Base-by-base conservation (phyloP, 92 coral and sea anemone genomes). In the Siderastrea radians region DNA sequence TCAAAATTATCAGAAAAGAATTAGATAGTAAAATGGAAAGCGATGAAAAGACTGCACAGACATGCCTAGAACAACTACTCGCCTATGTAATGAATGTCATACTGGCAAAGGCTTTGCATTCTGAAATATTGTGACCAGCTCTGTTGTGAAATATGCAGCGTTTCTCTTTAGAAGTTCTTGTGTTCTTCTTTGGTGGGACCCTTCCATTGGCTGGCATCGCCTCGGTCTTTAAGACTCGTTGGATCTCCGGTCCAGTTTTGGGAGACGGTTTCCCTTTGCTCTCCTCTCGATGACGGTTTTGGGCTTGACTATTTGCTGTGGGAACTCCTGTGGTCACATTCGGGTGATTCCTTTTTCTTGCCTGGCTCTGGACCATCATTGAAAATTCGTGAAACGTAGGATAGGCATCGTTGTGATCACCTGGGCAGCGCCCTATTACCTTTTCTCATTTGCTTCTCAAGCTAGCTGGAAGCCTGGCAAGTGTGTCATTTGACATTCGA, bases 331-430 rank as follows among this genome's bases (percentile, higher is more conserved):
- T 19, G 2, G 85, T 55, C 13, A 89, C 74, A 47, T 89, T 89
- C 5, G 93, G 89, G 53, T 89, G 93, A 26, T 89, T 89, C 77
- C 57, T 84, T 67, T 75, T 55, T 13, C 72, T 84, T 10, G 93
- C 89, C 62, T 89, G 89, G 15, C 49, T 84, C 89, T 84, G 89
- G 61, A 89, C 69, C 80, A 84, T 83, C n/a, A 13, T 15, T 13
- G 69, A 44, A 67, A 72, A 88, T 79, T 44, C 47, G 68, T 44
- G 58, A 49, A 78, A 84, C 13, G 17, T 68, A 52, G 93, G 93
- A 74, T 90, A 85, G 15, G 72, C 80, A 46, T 90, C 77, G 52
- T 90, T 43, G 82, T 85, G 55, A 8, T 65, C 19, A 47, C 49
- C 81, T 1, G 90, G 90, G 47, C 78, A 84, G 16, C 64, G 38